Conservation (phyloP, 2,797 vertebrate species). For the Enteromius paludinosus region DNA sequence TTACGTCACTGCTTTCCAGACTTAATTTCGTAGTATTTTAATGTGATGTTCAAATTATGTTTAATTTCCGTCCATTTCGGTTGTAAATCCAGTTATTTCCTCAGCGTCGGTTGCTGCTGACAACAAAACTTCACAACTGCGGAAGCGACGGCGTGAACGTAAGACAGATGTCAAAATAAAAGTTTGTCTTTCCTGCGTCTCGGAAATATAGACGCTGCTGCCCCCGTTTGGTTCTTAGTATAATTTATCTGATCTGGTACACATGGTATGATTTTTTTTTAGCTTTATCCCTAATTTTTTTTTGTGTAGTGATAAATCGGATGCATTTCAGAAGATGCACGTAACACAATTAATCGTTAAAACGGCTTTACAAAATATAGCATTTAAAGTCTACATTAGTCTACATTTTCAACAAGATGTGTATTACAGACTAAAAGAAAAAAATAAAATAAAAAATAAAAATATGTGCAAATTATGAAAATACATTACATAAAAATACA, state of each 20-base stretch:
- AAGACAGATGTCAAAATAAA: constrained; percentile 52
- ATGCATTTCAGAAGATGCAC: too few relatives aligned
- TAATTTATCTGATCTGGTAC: neutral
- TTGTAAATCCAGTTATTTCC: constrained; percentile 12
- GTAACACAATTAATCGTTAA: neutral
- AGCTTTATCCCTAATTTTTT: too few relatives aligned
- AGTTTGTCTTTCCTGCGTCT: neutral
- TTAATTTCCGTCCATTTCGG: neutral
- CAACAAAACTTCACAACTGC: constrained; percentile 54
- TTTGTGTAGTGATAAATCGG: neutral
- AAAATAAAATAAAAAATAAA: neutral
- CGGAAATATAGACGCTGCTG: neutral
- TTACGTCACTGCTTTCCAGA: too few relatives aligned
- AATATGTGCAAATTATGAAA: neutral
- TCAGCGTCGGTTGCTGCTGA: constrained; percentile 51
- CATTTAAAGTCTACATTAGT: too few relatives aligned
- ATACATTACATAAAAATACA: neutral
- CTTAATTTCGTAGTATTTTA: neutral
- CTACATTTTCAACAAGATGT: neutral
- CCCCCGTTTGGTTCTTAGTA: neutral
- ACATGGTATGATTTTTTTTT: neutral
- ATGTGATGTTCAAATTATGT: neutral
- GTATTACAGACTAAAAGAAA: neutral
- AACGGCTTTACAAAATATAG: neutral
- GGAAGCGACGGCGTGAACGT: neutral